Conservation (phyloP, 2,888 invertebrate genomes). For the Serrognathus titanus region DNA sequence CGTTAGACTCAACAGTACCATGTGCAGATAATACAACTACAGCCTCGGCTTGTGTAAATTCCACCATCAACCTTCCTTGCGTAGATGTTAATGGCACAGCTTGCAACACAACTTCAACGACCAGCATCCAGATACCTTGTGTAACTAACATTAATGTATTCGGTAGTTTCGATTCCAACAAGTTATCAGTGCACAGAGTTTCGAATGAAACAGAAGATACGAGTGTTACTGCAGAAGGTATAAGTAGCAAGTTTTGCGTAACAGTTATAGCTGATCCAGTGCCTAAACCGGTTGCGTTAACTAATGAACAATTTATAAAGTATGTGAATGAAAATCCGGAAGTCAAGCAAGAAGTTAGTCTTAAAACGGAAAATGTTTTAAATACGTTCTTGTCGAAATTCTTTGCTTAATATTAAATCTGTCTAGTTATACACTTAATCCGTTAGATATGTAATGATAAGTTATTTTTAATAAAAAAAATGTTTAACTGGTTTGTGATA, state of each 20-base stretch:
- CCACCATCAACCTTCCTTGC: constrained; percentile 36
- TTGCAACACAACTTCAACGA: constrained; percentile 29
- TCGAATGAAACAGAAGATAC: background rate
- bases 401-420: background rate
- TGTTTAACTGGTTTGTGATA: too few relatives aligned
- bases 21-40: constrained; percentile 32
- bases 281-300: constrained; percentile 12
- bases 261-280: constrained; percentile 26
- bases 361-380: constrained; percentile 6
- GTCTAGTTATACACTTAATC: background rate
- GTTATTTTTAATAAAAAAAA: background rate
- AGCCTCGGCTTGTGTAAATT: constrained; percentile 36
- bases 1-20: constrained; percentile 37
- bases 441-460: background rate
- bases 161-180: constrained; percentile 18
- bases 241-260: constrained; percentile 24
- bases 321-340: constrained; percentile 11
- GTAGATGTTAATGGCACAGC: constrained; percentile 36
- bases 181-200: constrained; percentile 4
- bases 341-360: constrained; percentile 7
- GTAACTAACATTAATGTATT: constrained; percentile 24
- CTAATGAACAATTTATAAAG: constrained; percentile 9
- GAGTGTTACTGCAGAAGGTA: constrained; percentile 6
- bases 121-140: constrained; percentile 28
- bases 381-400: background rate